A percentile compares a stretch with the other conserved stretches of the same genome.
These are phyloP conservation scores for Diploptera punctata DNA, from an alignment of 2,888 invertebrate genomes.

Conservation along the genomic window DNA sequence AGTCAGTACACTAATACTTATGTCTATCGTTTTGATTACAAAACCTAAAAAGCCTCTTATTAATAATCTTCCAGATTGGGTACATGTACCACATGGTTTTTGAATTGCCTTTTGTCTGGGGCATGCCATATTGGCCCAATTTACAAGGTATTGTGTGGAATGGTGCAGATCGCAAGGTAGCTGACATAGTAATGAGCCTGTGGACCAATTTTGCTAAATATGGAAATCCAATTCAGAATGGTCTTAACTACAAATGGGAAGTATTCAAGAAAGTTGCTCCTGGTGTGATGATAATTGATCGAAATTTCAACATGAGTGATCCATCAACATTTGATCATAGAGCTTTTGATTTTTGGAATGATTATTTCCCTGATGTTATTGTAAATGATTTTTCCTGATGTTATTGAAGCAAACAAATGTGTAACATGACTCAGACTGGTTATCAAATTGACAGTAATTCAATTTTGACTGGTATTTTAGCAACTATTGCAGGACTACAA, in stretches of 20 bases:
- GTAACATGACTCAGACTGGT: conserved; percentile 59
- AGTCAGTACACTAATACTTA: conserved; percentile 56
- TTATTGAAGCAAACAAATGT: conserved; percentile 75
- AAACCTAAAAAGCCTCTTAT: conserved; percentile 45
- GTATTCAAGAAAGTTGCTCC: conserved; percentile 70
- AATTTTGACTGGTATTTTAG: neutral
- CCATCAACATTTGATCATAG: conserved; percentile 72
- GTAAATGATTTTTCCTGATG: too few relatives aligned
- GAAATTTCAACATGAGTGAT: conserved; percentile 79
- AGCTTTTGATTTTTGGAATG: conserved; percentile 83
- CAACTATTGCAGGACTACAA: neutral
- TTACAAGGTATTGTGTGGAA: conserved; percentile 67
- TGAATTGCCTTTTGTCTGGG: conserved; percentile 83
- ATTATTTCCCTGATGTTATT: conserved; percentile 79
- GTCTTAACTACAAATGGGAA: conserved; percentile 78
- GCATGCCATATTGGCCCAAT: conserved; percentile 75
- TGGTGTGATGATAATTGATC: conserved; percentile 75
- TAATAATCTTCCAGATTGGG: conserved; percentile 76
- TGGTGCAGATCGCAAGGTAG: conserved; percentile 75
- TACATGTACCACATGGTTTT: conserved; percentile 82
- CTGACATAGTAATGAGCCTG: conserved; percentile 81
- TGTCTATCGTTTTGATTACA: conserved; percentile 74
- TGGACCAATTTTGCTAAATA: conserved; percentile 80
- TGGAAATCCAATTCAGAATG: conserved; percentile 69
- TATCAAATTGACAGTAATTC: conserved; percentile 1